phyloP scores from a whole-genome alignment of 2,113 vertebrate species.

The Abramis brama region DNA sequence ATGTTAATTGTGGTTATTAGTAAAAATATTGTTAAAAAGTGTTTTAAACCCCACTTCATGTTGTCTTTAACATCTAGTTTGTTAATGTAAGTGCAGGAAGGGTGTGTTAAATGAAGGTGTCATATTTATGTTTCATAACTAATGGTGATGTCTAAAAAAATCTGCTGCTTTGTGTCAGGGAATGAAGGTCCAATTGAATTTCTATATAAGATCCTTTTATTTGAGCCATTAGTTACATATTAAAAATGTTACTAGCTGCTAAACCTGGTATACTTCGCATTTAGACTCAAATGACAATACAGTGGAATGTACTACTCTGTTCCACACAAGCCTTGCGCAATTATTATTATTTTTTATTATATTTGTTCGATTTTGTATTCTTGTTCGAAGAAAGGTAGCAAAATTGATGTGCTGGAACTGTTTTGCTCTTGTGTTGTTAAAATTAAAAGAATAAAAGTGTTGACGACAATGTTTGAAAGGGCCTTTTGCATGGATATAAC shows the following conservation, averaged over 20 bases:
- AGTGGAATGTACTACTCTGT: background rate
- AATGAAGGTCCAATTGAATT: background rate
- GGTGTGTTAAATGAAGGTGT: background rate
- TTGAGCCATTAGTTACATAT: background rate
- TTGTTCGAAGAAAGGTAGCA: constrained; percentile 47
- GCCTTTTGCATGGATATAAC: constrained; percentile 58
- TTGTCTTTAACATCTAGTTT: background rate
- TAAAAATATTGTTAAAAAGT: background rate
- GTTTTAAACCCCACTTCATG: background rate
- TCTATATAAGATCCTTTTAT: background rate
- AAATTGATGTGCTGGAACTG: background rate
- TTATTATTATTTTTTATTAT: too few species aligned
- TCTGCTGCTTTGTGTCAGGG: background rate
- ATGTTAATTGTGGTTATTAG: background rate
- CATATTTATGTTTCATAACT: constrained; percentile 1
- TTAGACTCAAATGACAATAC: background rate
- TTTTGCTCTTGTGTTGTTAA: constrained; percentile 30
- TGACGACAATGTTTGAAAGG: constrained; percentile 12
- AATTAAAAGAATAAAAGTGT: constrained; percentile 12
- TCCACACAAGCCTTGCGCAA: background rate
- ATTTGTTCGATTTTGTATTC: constrained; percentile 12
- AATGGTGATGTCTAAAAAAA: background rate
- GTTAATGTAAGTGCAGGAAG: constrained; percentile 2
- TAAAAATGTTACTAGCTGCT: background rate
- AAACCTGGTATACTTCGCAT: background rate